Evolutionary conservation across 2,797 vertebrate species (phyloP).

Genomic region (Molossus molossus): DNA sequence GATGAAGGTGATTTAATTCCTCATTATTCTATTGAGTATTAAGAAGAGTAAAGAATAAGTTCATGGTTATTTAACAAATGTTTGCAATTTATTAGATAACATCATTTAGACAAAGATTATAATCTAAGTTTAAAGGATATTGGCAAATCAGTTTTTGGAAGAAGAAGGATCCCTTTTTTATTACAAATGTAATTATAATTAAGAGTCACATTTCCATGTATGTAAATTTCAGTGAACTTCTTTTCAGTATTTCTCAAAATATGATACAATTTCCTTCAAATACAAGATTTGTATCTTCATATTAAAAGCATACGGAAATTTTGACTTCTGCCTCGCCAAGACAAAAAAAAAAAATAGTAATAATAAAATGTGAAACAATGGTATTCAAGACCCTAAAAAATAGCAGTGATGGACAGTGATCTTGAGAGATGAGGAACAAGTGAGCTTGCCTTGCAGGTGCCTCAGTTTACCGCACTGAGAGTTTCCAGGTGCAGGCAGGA

Average conservation of each 20-base stretch:
- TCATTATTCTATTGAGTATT: neutral
- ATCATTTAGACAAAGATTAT: constrained; percentile 69
- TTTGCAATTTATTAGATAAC: constrained; percentile 30
- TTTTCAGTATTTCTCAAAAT: neutral
- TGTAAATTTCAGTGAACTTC: neutral
- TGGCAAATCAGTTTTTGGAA: neutral
- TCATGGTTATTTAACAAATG: constrained; percentile 18
- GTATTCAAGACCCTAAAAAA: neutral
- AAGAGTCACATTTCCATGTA: neutral
- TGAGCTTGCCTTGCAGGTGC: neutral
- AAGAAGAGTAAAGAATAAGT: neutral
- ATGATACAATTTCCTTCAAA: constrained; percentile 28
- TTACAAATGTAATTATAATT: constrained; percentile 45
- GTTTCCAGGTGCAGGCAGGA: neutral
- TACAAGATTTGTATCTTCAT: neutral
- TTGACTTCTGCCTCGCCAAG: neutral
- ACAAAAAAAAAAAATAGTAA: neutral
- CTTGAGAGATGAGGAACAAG: neutral
- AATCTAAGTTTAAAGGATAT: constrained; percentile 55
- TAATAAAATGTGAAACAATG: neutral
- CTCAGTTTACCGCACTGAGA: neutral
- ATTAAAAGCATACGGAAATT: constrained; percentile 2
- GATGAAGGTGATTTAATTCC: constrained; percentile 63
- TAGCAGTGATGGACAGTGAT: neutral
- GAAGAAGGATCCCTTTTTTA: neutral